Conservation (phyloP, 2,888 invertebrate species). For the Torymus tubicola region DNA sequence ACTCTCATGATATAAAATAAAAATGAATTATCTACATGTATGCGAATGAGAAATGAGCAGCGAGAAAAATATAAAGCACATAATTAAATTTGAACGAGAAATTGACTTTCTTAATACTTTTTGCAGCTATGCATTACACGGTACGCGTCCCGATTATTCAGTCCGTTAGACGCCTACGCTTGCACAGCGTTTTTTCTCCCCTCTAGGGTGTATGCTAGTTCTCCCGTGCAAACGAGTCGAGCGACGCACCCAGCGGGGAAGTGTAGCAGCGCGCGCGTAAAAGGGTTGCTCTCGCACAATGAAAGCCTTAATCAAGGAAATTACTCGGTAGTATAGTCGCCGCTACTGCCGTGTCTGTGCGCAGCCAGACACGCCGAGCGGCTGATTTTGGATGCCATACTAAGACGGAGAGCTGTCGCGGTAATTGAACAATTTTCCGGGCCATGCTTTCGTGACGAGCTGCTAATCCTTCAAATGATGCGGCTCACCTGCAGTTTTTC, state of each 20-base stretch:
- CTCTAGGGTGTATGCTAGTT: too few relatives aligned
- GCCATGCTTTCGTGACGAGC: constrained; percentile 10
- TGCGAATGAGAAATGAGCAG: too few relatives aligned
- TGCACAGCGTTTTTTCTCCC: not conserved
- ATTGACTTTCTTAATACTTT: constrained; percentile 5
- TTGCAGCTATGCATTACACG: not conserved
- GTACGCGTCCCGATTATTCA: not conserved
- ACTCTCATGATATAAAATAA: too few relatives aligned
- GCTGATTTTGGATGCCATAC: constrained; percentile 29
- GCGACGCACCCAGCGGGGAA: not conserved
- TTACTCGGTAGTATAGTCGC: constrained; percentile 5
- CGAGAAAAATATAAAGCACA: not conserved
- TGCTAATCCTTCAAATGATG: constrained; percentile 35
- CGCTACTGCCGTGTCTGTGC: too few relatives aligned
- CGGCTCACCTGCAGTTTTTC: not conserved
- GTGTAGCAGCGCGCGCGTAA: not conserved
- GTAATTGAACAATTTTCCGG: constrained; percentile 59
- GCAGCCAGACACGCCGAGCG: not conserved
- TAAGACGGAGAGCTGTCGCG: constrained; percentile 20
- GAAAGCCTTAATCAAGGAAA: constrained; percentile 35
- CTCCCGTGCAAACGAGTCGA: not conserved
- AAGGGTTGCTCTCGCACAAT: constrained; percentile 30
- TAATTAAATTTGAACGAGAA: not conserved
- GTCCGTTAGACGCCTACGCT: not conserved
- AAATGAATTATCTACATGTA: too few relatives aligned